Evolutionary conservation across 2,797 vertebrate genomes (phyloP), one percentile per base, ranked within the genome.

Genomic region (Sternotherus odoratus): DNA sequence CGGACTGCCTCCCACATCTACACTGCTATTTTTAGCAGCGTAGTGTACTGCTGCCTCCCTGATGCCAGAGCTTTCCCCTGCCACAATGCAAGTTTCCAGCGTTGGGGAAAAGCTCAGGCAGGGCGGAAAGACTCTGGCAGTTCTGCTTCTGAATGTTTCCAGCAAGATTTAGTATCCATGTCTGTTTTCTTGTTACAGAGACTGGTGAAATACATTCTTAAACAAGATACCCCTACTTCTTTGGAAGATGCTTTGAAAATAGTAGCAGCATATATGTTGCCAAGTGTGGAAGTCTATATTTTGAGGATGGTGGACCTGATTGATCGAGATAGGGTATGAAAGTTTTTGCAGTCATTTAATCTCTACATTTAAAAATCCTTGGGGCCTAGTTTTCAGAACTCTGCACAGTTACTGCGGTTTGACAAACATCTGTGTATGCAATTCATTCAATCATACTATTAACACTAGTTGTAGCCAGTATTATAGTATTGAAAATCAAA

Each of bases 241-340:
- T 97, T 99, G 77, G 98, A 99, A 72, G 99, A 99, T 93, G 98
- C 99, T 60, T 96, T 99, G 92, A 99, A 98, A 94, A 98, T 99
- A 60, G 98, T 98, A 6, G 96, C 98, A 69, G 98, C 98, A 0
- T 99, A 99, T 94, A 98, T 98, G 95, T 91, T 99, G 78, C 97
- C 99, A 63, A 95, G 98, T 5, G 98, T 98, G 4, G 98, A 99
- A 87, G 98, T 99, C 82, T 98, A 99, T 92, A 97, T 98, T 83
- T 96, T 99, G 79, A 98, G 98, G 97, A 97, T 99, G 91, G 97
- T 98, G 79, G 98, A 99, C 88, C 97, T 99, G 77, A 98, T 99
- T 36, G 97, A 98, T 75, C 98, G 97, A 90, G 97, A 98, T 79
- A 98, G 98, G 98, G 99, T 99, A 96, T 51, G 97, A 50, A 74